Base-by-base conservation (phyloP, 2,113 vertebrate genomes). In the Otolemur garnettii region DNA sequence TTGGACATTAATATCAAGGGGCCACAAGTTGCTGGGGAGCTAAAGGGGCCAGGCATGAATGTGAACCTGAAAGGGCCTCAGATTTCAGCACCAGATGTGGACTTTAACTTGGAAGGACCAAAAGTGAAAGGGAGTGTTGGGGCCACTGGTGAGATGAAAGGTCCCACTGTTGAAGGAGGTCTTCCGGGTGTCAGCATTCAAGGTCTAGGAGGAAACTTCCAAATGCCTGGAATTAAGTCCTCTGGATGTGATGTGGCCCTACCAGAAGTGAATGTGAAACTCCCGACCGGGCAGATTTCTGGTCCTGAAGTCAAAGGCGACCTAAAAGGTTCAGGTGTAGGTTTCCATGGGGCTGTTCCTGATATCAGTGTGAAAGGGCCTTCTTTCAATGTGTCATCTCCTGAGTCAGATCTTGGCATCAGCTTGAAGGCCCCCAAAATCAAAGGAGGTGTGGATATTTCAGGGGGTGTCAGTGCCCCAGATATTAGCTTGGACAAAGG, bases 51-150 rank as follows among this genome's bases (percentile, higher is more conserved):
- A 0, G 85, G 96, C 22, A 5, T 38, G 28, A 94, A 75, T 0
- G 1, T 95, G 5, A 97, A 96, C 60, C 30, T 98, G 75, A 97
- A 97, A 93, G 98, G 98, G 14, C 96, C 98, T 0, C 89, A 97
- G 2, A 72, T 53, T 77, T 97, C 97, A 59, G 45, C 30, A 0
- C 15, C 91, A 1, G 97, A 84, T 0, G 11, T 97, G 26, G 98
- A 98, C 14, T 4, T 98, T 28, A 98, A 97, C 1, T 9, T 98
- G 21, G 98, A 98, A 95, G 98, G 98, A 91, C 96, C 98, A 18
- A 98, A 98, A 88, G 42, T 97, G 10, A 98, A 98, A 92, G 98
- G 98, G 0, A 75, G 66, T 3, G 83, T 96, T 0, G 28, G 92
- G 80, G 12, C 87, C 50, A 1, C 89, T 0, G 96, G 97, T 0